Conservation (phyloP, 2,113 vertebrate genomes). For the Hirundichthys speculiger region DNA sequence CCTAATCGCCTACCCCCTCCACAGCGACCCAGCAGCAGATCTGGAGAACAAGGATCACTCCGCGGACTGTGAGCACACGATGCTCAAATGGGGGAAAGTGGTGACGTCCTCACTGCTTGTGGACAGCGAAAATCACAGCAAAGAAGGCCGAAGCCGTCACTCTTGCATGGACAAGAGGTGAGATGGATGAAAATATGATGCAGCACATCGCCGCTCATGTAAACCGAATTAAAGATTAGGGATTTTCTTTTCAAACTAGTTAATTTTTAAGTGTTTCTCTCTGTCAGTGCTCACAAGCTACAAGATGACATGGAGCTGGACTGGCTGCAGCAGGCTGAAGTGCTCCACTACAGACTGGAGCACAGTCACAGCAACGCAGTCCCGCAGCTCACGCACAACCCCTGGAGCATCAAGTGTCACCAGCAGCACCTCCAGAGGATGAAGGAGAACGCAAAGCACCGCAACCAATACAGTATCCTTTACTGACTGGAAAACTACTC, state of each 20-base stretch:
- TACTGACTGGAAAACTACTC: neutral
- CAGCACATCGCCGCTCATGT: too few relatives aligned
- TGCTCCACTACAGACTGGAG: conserved; percentile 90
- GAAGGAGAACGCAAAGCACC: conserved; percentile 95
- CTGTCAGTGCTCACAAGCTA: conserved; percentile 81
- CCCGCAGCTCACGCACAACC: conserved; percentile 93
- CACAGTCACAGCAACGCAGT: conserved; percentile 89
- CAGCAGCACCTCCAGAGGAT: conserved; percentile 94
- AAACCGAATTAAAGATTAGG: too few relatives aligned
- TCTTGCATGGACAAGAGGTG: conserved; percentile 92
- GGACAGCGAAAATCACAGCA: conserved; percentile 87
- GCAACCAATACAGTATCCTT: conserved; percentile 99
- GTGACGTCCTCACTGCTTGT: conserved; percentile 81
- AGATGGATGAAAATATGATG: conserved; percentile 8
- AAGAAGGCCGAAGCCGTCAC: conserved; percentile 85
- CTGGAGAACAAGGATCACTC: conserved; percentile 89
- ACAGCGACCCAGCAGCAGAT: conserved; percentile 86
- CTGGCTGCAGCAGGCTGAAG: conserved; percentile 90
- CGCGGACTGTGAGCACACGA: conserved; percentile 87
- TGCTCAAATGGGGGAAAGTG: conserved; percentile 90
- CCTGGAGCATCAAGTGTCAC: conserved; percentile 97
- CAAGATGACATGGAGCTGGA: conserved; percentile 92
- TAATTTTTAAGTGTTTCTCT: too few relatives aligned
- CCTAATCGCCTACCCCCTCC: conserved; percentile 94
- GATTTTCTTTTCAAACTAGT: too few relatives aligned